Base-by-base conservation (phyloP, 1,140 invertebrate species). In the Tetraneura akinire region DNA sequence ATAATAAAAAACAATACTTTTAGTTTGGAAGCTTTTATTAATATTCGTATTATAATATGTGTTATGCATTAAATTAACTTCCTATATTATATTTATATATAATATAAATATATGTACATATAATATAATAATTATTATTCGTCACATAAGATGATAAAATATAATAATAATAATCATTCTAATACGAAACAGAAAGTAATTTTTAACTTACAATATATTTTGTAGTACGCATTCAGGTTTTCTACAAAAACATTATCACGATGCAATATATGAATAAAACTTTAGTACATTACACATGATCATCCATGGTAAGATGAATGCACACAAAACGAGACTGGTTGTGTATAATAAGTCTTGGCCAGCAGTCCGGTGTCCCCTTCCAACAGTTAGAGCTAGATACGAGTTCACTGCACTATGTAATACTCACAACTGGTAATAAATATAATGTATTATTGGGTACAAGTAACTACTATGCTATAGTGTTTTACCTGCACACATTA, bases 381-480 rank as follows among this genome's bases (percentile, higher is more conserved):
- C 26, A 5, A 51, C 51, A 18, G 13, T 18, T 21, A n/a, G n/a
- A 37, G 49, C 8, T 23, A 21, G 37, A 68, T n/a, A 26, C 21
- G 73, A 76, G 73, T 76, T 76, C 73, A 76, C 73, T 76, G 73
- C 73, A 76, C 73, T 76, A 37, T 37, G 51, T 9, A n/a, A n/a
- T n/a, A 23, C 29, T 55, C 14, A 26, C 70, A 73, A 26, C 70
- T 73, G 70, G 70, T 53, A 9, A 16, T 29, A 16, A 10, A 10
- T 32, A 14, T 26, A 10, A n/a, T 37, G 13, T 29, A 60, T 42
- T n/a, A n/a, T n/a, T n/a, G 13, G 29, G 32, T 66, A 66, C 62
- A 55, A 73, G 47, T 51, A n/a, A n/a, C n/a, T n/a, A n/a, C n/a
- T n/a, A n/a, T n/a, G n/a, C 16, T 23, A 11, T 32, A 42, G 16